phyloP scores from a whole-genome alignment of 1,140 invertebrate species.

The Andrena cerasifolii region DNA sequence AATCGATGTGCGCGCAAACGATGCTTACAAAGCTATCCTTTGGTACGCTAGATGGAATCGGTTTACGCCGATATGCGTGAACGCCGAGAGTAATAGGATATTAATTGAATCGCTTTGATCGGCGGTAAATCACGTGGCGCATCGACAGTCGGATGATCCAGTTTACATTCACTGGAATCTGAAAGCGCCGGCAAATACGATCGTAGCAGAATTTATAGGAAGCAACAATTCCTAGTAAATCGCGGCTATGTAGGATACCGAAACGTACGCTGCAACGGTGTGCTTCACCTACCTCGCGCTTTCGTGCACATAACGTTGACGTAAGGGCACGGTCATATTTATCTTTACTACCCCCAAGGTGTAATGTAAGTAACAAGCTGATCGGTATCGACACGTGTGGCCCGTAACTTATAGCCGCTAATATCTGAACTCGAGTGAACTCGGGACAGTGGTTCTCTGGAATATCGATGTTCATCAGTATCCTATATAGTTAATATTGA shows the following conservation, averaged over 20 bases:
- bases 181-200: not conserved
- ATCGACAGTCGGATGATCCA: not conserved
- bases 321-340: constrained; percentile 33
- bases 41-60: constrained; percentile 4
- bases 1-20: constrained; percentile 21
- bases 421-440: constrained; percentile 60
- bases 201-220: not conserved
- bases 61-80: constrained; percentile 16
- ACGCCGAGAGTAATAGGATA: constrained; percentile 22
- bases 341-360: constrained; percentile 40
- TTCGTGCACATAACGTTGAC: not conserved
- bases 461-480: not conserved
- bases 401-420: constrained; percentile 35
- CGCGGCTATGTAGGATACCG: too few species aligned
- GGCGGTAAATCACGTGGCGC: constrained; percentile 11
- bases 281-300: not conserved
- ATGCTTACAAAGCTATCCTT: constrained; percentile 17
- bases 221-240: not conserved
- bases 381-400: constrained; percentile 58
- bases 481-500: not conserved
- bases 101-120: constrained; percentile 26
- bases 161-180: not conserved
- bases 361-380: constrained; percentile 59
- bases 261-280: not conserved
- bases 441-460: constrained; percentile 32